Evolutionary conservation across 2,888 invertebrate genomes (phyloP).

Genomic region (Agriopis marginaria): DNA sequence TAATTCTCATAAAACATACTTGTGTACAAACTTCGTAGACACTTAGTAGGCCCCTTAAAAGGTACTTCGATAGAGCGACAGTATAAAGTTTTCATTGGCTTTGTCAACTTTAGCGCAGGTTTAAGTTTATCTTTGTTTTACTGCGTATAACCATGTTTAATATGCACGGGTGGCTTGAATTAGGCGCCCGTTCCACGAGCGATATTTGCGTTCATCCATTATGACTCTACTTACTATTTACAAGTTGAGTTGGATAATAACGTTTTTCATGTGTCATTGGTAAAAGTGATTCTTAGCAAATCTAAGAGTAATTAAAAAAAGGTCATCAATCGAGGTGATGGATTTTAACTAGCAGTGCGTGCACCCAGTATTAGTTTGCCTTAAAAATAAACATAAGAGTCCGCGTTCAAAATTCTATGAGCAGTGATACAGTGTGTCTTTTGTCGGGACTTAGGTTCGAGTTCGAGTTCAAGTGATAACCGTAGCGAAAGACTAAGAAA

Average conservation of each 20-base stretch:
- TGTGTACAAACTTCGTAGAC: not conserved
- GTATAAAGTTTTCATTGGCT: conserved; percentile 26
- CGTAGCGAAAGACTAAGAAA: too few relatives aligned
- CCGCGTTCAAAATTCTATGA: too few relatives aligned
- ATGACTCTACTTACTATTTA: not conserved
- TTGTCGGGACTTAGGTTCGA: too few relatives aligned
- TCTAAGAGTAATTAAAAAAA: too few relatives aligned
- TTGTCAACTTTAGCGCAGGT: conserved; percentile 52
- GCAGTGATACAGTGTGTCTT: too few relatives aligned
- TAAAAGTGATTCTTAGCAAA: too few relatives aligned
- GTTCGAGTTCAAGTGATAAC: too few relatives aligned
- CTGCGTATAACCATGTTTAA: conserved; percentile 55
- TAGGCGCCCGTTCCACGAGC: not conserved
- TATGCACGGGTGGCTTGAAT: conserved; percentile 41
- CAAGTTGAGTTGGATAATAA: not conserved
- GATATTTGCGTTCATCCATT: not conserved
- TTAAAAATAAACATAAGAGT: too few relatives aligned
- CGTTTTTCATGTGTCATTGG: too few relatives aligned
- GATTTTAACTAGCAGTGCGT: too few relatives aligned
- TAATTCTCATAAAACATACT: not conserved
- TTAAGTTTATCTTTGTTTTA: conserved; percentile 75
- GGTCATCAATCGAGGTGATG: too few relatives aligned
- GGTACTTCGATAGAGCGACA: conserved; percentile 9
- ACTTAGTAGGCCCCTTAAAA: conserved; percentile 2
- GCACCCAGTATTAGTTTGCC: too few relatives aligned